These are phyloP conservation scores for Nezara viridula DNA, from an alignment of 2,888 invertebrate genomes.

Conservation along the genomic window DNA sequence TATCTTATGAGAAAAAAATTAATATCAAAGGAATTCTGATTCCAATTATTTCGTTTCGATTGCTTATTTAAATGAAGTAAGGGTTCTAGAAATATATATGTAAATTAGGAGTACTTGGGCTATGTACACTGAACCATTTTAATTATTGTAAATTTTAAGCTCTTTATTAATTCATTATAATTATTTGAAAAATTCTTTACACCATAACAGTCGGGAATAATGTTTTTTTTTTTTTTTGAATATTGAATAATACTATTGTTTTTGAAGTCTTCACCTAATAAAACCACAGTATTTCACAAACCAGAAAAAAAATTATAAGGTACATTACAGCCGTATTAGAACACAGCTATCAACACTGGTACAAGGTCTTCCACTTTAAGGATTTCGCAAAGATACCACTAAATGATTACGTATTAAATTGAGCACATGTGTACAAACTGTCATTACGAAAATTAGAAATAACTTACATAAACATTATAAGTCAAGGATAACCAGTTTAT, in stretches of 20 bases:
- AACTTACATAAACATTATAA: not conserved
- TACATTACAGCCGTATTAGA: not conserved
- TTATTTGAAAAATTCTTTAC: no score
- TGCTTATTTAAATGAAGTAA: no score
- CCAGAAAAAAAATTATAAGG: not conserved
- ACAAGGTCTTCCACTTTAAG: conserved; percentile 35
- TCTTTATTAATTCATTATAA: no score
- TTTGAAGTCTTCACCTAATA: not conserved
- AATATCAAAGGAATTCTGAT: no score
- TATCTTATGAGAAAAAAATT: not conserved
- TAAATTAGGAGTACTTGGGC: no score
- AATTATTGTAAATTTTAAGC: no score
- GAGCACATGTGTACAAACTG: not conserved
- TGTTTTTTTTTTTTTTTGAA: no score
- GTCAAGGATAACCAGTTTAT: not conserved
- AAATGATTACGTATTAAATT: not conserved
- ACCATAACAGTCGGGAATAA: no score
- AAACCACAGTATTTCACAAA: not conserved
- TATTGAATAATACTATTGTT: not conserved
- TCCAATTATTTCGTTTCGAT: no score
- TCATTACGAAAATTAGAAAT: not conserved
- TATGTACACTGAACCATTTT: no score
- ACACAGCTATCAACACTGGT: not conserved
- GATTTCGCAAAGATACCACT: not conserved
- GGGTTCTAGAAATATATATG: no score